Conservation (phyloP, 2,888 invertebrate genomes). For the Leptinotarsa juncta region DNA sequence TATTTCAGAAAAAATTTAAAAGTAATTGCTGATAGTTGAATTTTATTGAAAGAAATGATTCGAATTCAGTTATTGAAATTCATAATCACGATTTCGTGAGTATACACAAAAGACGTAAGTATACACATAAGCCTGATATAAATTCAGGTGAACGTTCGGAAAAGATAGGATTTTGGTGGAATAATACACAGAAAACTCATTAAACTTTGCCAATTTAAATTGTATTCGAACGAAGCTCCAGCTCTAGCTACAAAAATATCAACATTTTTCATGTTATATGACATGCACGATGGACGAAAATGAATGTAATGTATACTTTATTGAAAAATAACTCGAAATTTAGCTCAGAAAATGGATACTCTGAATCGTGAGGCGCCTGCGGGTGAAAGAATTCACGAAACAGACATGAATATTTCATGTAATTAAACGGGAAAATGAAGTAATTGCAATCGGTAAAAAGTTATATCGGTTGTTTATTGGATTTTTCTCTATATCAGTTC, state of each 20-base stretch:
- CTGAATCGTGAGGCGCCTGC: not conserved
- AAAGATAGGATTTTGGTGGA: slow-evolving; percentile 32
- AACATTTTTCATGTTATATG: not conserved
- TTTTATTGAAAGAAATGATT: not conserved
- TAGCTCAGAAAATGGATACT: not conserved
- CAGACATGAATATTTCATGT: too few species aligned
- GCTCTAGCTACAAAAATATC: slow-evolving; percentile 12
- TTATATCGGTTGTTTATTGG: too few species aligned
- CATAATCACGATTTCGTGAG: not conserved
- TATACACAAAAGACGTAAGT: not conserved
- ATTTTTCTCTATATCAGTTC: too few species aligned
- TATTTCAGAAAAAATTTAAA: not conserved
- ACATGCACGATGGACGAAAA: not conserved
- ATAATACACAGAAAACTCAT: slow-evolving; percentile 36
- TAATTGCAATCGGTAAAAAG: too few species aligned
- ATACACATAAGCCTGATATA: not conserved
- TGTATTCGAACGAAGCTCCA: slow-evolving; percentile 18
- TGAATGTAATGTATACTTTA: not conserved
- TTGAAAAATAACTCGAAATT: not conserved
- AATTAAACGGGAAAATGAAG: too few species aligned
- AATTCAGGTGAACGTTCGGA: slow-evolving; percentile 11
- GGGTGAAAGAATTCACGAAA: too few species aligned
- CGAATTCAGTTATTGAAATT: not conserved
- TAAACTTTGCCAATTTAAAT: slow-evolving; percentile 34
- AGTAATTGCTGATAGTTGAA: not conserved